Conservation (phyloP, 2,113 vertebrate species). For the Phainopepla nitens region DNA sequence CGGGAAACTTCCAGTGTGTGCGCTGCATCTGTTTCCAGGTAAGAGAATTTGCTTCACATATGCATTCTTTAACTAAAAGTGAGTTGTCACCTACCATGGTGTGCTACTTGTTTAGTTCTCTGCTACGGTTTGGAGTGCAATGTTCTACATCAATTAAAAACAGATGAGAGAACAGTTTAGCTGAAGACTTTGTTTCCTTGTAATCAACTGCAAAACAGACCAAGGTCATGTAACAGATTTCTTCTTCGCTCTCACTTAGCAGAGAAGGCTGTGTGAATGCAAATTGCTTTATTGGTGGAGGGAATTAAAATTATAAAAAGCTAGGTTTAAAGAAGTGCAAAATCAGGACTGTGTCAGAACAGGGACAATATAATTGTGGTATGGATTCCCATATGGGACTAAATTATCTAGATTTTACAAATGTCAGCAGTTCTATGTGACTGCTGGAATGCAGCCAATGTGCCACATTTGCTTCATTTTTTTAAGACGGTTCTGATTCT, state of each 20-base stretch:
- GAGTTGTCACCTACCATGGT: neutral
- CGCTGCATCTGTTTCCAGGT: neutral
- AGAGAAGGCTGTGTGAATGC: constrained; percentile 65
- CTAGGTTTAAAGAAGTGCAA: constrained; percentile 75
- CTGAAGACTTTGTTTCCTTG: constrained; percentile 67
- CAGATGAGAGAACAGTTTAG: constrained; percentile 63
- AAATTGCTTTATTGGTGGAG: constrained; percentile 78
- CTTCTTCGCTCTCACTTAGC: constrained; percentile 58
- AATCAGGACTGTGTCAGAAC: constrained; percentile 76
- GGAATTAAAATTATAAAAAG: constrained; percentile 80
- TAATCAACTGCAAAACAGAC: constrained; percentile 74
- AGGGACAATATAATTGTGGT: constrained; percentile 81
- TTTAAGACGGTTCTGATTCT: constrained; percentile 72
- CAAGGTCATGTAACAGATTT: constrained; percentile 73
- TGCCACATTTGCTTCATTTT: constrained; percentile 74
- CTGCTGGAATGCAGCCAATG: constrained; percentile 74
- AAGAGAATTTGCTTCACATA: neutral
- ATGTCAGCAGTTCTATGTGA: constrained; percentile 76
- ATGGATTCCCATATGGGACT: constrained; percentile 82
- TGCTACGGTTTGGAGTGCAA: constrained; percentile 14
- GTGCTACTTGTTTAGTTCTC: constrained; percentile 14
- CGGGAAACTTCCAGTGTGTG: neutral
- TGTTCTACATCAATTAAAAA: constrained; percentile 68
- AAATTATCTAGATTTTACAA: constrained; percentile 80
- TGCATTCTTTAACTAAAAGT: neutral